Evolutionary conservation across 2,113 vertebrate genomes (phyloP), one percentile per base, ranked within the genome.

Genomic region (Cochlearius cochlearius): DNA sequence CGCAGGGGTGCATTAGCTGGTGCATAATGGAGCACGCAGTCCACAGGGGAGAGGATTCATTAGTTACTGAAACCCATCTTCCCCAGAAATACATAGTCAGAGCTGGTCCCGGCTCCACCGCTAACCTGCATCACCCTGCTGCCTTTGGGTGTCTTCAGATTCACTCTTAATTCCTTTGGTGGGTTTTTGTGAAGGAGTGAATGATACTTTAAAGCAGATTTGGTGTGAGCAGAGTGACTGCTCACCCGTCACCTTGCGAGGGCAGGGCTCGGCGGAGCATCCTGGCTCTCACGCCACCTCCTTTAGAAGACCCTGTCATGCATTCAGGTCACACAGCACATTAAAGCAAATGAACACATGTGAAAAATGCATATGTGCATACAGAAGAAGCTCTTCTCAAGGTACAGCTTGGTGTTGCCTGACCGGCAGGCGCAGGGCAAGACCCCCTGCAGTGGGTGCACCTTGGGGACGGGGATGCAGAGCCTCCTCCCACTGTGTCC

Each of bases 21-120:
- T 30, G 25, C 38, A 32, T 5, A 17, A 13, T 19, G 58, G 21
- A 12, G 16, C 0, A 25, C 12, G 29, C 18, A 32, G 36, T 15
- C 12, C 74, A 17, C 2, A 4, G 32, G 8, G n/a, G 10, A 29
- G 50, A 62, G 63, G 39, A 26, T 26, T 10, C 23, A n/a, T 47
- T 32, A 52, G 25, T 12, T 45, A 15, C 55, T 3, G 7, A 39
- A 81, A 9, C 11, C 2, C n/a, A 12, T 20, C 20, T 52, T 38
- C 29, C 72, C 14, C 29, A 88, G 49, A 59, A 88, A 63, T 5
- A 34, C 2, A 3, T 30, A 25, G 41, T 36, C 67, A 88, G 59
- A 59, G 27, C 38, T 15, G 26, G 32, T 36, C 47, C 47, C 2
- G 1, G 0, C 55, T 76, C 12, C 0, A 36, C 60, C 10, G 0